Percentiles rank a stretch among this genome's conserved stretches.
phyloP scores from a whole-genome alignment of 2,797 vertebrate genomes.

The Vultur gryphus region DNA sequence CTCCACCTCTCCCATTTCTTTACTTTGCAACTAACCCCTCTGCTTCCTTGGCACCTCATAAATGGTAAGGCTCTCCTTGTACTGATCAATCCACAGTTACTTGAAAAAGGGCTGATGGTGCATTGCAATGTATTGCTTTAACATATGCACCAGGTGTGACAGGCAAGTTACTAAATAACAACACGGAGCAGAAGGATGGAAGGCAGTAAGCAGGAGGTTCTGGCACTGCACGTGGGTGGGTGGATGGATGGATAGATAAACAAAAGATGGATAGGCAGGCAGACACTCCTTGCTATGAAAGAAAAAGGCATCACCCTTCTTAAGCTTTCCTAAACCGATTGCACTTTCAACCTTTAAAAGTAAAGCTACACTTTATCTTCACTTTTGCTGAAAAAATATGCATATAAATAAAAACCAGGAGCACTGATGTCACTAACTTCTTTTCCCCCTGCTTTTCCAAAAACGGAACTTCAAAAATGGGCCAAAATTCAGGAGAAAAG shows the following conservation, averaged over 20 bases:
- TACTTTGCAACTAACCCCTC: background rate
- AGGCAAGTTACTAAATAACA: background rate
- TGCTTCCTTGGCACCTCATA: background rate
- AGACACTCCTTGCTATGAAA: background rate
- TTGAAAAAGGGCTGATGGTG: background rate
- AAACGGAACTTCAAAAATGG: slow-evolving; percentile 28
- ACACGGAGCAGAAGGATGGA: background rate
- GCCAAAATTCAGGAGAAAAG: slow-evolving; percentile 69
- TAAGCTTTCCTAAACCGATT: background rate
- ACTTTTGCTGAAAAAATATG: background rate
- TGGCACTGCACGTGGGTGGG: background rate
- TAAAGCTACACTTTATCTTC: background rate
- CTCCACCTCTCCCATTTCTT: background rate
- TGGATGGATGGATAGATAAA: background rate
- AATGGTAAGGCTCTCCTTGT: background rate
- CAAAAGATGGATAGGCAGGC: background rate
- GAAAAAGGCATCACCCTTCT: background rate
- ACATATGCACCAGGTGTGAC: background rate
- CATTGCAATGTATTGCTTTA: background rate
- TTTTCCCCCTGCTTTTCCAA: slow-evolving; percentile 27
- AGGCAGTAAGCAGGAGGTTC: background rate
- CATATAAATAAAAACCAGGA: slow-evolving; percentile 32
- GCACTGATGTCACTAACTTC: slow-evolving; percentile 41
- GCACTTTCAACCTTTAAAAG: background rate
- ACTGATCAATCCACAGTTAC: background rate